Evolutionary conservation across 2,113 vertebrate genomes (phyloP).

Genomic region (Antennarius striatus): DNA sequence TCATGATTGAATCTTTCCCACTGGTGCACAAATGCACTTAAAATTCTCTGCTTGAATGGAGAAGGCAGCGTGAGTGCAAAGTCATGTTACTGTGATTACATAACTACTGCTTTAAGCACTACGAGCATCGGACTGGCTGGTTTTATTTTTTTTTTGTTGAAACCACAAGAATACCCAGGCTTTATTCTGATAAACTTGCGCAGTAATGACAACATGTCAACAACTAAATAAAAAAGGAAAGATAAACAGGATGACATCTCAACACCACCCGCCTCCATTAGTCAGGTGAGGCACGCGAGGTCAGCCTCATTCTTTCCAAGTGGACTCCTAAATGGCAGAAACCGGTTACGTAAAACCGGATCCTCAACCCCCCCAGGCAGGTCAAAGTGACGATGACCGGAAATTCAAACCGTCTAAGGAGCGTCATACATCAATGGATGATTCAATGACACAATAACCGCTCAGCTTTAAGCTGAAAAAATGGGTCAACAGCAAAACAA

Average conservation of each 20-base stretch:
- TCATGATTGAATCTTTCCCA: constrained; percentile 46
- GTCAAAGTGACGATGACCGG: constrained; percentile 31
- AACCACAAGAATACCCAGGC: not conserved
- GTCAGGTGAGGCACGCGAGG: no score
- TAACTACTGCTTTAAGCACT: constrained; percentile 34
- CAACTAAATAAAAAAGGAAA: no score
- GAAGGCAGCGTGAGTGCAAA: constrained; percentile 46
- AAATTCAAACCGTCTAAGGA: constrained; percentile 37
- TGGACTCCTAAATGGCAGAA: constrained; percentile 2
- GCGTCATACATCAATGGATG: constrained; percentile 47
- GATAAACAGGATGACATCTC: no score
- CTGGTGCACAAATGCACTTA: constrained; percentile 48
- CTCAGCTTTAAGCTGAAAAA: constrained; percentile 6
- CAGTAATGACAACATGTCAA: no score
- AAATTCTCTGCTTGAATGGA: constrained; percentile 39
- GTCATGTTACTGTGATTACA: constrained; percentile 50
- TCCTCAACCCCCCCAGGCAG: constrained; percentile 4
- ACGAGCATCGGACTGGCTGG: not conserved
- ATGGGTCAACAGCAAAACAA: constrained; percentile 29
- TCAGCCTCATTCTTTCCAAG: not conserved
- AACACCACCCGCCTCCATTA: no score
- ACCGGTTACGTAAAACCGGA: constrained; percentile 14
- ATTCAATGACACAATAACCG: constrained; percentile 19
- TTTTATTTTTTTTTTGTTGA: not conserved
- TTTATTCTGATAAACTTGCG: no score